Evolutionary conservation across 2,113 vertebrate genomes (phyloP).

Genomic region (Mola mola): DNA sequence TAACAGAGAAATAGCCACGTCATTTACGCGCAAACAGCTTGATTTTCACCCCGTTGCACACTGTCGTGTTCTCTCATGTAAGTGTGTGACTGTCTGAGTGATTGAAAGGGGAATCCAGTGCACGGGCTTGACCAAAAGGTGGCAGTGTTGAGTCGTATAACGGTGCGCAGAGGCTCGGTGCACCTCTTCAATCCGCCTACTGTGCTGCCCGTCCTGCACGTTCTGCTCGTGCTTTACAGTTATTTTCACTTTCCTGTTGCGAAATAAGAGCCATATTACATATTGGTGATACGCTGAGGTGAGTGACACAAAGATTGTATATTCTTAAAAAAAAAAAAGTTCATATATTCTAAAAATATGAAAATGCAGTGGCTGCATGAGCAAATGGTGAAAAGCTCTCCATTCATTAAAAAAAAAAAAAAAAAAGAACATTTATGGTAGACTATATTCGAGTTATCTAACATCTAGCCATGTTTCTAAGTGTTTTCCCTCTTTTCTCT

Average conservation of each 20-base stretch:
- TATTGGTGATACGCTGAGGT: too few species aligned
- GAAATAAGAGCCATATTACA: neutral
- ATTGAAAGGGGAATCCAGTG: slow-evolving; percentile 25
- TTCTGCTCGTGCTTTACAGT: too few species aligned
- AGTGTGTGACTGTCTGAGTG: neutral
- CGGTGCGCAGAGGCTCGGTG: slow-evolving; percentile 17
- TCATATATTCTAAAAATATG: neutral
- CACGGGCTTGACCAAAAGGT: slow-evolving; percentile 86
- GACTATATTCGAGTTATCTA: neutral
- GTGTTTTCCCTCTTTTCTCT: neutral
- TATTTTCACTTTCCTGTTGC: too few species aligned
- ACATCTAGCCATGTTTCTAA: slow-evolving; percentile 15
- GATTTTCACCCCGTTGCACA: too few species aligned
- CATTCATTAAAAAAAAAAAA: too few species aligned
- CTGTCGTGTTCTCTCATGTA: too few species aligned
- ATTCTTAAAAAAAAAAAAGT: too few species aligned
- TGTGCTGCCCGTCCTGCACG: too few species aligned
- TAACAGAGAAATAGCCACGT: neutral
- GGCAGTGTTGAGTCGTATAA: slow-evolving; percentile 92
- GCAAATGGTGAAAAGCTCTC: neutral
- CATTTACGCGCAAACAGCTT: too few species aligned
- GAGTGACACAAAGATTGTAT: too few species aligned
- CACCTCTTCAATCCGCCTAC: slow-evolving; percentile 23
- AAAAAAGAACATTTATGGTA: neutral
- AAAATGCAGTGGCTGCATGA: too few species aligned